Evolutionary conservation across 2,113 vertebrate species (phyloP).

Genomic region (Platycercus adscitus): DNA sequence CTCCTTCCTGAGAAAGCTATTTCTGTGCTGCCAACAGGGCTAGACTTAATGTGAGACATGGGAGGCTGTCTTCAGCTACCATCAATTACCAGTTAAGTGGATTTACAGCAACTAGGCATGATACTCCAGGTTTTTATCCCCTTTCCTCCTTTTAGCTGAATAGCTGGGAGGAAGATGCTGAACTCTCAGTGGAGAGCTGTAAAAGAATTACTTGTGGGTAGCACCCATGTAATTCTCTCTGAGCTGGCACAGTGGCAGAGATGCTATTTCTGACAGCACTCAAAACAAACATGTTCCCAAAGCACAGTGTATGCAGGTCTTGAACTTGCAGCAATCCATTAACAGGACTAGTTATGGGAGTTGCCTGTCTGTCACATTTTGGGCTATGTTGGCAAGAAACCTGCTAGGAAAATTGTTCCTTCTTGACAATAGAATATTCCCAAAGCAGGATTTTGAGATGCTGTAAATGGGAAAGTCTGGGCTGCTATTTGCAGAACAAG

Average conservation of each 20-base stretch:
- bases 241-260: not conserved
- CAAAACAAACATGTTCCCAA: not conserved
- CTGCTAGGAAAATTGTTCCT: conserved; percentile 20
- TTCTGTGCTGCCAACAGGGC: not conserved
- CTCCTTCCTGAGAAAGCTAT: not conserved
- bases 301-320: not conserved
- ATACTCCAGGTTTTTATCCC: not conserved
- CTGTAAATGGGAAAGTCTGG: not conserved
- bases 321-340: conserved; percentile 44
- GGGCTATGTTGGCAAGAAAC: not conserved
- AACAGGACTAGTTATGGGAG: not conserved
- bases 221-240: not conserved
- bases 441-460: not conserved
- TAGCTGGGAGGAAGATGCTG: not conserved
- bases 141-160: not conserved
- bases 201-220: not conserved
- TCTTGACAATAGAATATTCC: not conserved
- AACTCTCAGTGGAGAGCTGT: not conserved
- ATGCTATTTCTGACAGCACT: conserved; percentile 25
- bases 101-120: not conserved
- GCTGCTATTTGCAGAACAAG: not conserved
- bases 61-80: not conserved
- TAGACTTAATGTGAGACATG: not conserved
- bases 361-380: conserved; percentile 12
- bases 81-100: not conserved